Evolutionary conservation across 1,140 invertebrate genomes (phyloP).

Genomic region (Calycopis cecrops): DNA sequence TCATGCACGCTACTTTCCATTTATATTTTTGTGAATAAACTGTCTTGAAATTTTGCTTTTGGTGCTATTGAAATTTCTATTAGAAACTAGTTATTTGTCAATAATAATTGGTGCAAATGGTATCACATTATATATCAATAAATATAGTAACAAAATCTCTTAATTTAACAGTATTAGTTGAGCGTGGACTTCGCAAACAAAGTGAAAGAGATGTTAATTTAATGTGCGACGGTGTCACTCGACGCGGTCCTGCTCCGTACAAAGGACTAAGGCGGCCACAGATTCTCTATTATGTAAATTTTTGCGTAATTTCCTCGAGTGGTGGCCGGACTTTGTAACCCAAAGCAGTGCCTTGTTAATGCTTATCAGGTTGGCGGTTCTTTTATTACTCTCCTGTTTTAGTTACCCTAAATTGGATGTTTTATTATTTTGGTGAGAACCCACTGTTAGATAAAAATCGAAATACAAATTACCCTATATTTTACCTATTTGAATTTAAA

Average conservation of each 20-base stretch:
- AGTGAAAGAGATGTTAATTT: constrained; percentile 67
- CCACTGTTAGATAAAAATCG: too few relatives aligned
- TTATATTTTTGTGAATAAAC: not conserved
- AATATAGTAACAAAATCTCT: too few relatives aligned
- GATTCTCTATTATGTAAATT: constrained; percentile 73
- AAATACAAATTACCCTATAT: too few relatives aligned
- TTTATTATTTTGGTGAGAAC: too few relatives aligned
- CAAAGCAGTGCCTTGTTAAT: constrained; percentile 50
- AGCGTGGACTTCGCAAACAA: constrained; percentile 51
- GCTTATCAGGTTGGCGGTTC: constrained; percentile 26
- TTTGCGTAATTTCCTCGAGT: constrained; percentile 59
- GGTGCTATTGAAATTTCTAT: too few relatives aligned
- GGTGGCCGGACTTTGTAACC: constrained; percentile 63
- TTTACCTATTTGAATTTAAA: too few relatives aligned
- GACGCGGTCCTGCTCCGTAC: constrained; percentile 51
- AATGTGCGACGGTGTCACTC: constrained; percentile 61
- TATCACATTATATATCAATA: too few relatives aligned
- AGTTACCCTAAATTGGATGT: too few relatives aligned
- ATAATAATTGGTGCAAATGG: too few relatives aligned
- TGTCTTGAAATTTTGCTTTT: too few relatives aligned
- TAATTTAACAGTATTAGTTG: constrained; percentile 46
- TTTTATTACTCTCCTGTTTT: too few relatives aligned
- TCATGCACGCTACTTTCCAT: constrained; percentile 2
- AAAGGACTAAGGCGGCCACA: constrained; percentile 64
- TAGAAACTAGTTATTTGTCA: too few relatives aligned